These are phyloP conservation scores for Oryzias celebensis DNA, from an alignment of 2,113 vertebrate genomes.

Conservation along the genomic window DNA sequence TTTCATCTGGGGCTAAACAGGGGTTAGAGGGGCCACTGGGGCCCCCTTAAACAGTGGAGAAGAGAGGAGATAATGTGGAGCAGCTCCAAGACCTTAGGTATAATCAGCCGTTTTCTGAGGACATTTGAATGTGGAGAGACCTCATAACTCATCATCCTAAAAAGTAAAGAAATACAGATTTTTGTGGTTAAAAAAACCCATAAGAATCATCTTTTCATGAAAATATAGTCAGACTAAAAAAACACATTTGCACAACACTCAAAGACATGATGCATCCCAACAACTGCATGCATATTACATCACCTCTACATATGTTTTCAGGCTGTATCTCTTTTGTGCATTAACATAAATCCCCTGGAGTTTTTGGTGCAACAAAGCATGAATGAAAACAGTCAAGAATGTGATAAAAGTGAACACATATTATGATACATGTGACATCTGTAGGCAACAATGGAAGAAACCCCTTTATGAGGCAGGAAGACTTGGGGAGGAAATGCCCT, in stretches of 20 bases:
- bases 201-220: too few species aligned
- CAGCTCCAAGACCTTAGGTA: slow-evolving; percentile 13
- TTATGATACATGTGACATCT: neutral
- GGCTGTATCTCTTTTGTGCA: slow-evolving; percentile 46
- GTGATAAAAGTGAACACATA: slow-evolving; percentile 17
- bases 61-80: slow-evolving; percentile 42
- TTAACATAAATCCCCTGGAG: slow-evolving; percentile 37
- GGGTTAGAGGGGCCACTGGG: slow-evolving; percentile 32
- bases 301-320: slow-evolving; percentile 31
- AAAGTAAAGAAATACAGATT: too few species aligned
- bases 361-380: slow-evolving; percentile 5
- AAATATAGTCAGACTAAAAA: slow-evolving; percentile 1
- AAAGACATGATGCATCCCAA: slow-evolving; percentile 39
- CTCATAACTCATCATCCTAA: too few species aligned
- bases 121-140: too few species aligned
- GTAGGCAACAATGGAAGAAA: slow-evolving; percentile 9
- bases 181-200: too few species aligned
- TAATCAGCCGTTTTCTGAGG: slow-evolving; percentile 35
- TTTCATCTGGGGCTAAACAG: slow-evolving; percentile 44
- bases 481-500: neutral
- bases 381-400: slow-evolving; percentile 12
- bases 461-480: neutral
- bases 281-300: slow-evolving; percentile 54
- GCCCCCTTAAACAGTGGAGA: slow-evolving; percentile 28
- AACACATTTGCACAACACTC: slow-evolving; percentile 10